These are phyloP conservation scores for Astreopora myriophthalma DNA, from an alignment of 64 coral and sea anemone genomes.

Conservation along the genomic window DNA sequence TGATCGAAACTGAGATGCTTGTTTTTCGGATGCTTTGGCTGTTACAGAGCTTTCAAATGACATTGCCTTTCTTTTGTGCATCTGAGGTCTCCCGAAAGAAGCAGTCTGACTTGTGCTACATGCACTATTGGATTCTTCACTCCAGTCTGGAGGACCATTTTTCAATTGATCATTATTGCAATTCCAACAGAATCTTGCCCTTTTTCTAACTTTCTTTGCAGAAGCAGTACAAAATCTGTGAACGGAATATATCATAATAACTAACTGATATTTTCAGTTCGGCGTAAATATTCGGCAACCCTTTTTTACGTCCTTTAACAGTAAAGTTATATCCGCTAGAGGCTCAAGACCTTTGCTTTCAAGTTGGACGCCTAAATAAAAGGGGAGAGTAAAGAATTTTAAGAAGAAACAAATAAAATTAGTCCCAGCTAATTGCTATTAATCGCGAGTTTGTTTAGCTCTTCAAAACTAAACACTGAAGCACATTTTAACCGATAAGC, in stretches of 20 bases:
- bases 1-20: constrained; percentile 22
- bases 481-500: too few species aligned
- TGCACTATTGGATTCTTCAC: background rate
- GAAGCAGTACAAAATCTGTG: constrained; percentile 21
- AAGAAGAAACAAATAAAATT: too few species aligned
- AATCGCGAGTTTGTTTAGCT: too few species aligned
- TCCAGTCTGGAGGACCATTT: constrained; percentile 28
- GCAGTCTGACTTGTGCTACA: constrained; percentile 1
- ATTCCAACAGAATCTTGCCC: constrained; percentile 39
- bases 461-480: too few species aligned
- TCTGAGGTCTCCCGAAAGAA: constrained; percentile 40
- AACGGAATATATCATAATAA: too few species aligned
- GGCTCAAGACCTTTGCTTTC: too few species aligned
- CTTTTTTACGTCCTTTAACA: background rate
- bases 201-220: constrained; percentile 8
- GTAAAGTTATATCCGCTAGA: too few species aligned
- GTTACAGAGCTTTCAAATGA: constrained; percentile 35
- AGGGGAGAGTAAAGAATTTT: too few species aligned
- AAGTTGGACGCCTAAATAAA: too few species aligned
- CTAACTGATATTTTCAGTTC: background rate
- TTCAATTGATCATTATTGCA: constrained; percentile 34
- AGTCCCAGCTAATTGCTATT: too few species aligned
- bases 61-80: constrained; percentile 34
- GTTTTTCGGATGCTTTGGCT: constrained; percentile 33
- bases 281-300: constrained; percentile 23